These are phyloP conservation scores for Poecilia gillii DNA, from an alignment of 2,797 vertebrate genomes.

Conservation along the genomic window DNA sequence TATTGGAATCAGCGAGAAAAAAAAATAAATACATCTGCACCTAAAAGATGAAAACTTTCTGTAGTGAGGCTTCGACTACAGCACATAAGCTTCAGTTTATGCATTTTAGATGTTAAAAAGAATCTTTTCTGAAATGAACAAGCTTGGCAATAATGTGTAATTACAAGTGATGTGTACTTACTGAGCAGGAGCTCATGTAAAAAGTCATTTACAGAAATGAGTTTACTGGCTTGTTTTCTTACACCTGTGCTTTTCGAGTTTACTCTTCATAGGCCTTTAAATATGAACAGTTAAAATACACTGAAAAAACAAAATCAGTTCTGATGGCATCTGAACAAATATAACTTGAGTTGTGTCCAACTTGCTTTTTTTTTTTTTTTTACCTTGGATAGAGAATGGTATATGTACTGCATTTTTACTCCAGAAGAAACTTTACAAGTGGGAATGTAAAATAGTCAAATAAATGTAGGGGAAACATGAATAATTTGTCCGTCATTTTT, in stretches of 20 bases:
- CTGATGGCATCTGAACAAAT: slow-evolving; percentile 17
- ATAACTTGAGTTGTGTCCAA: neutral
- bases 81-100: slow-evolving; percentile 30
- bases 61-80: slow-evolving; percentile 36
- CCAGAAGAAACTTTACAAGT: slow-evolving; percentile 31
- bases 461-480: slow-evolving; percentile 37
- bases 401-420: neutral
- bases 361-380: neutral
- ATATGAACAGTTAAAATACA: neutral
- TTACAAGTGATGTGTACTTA: slow-evolving; percentile 32
- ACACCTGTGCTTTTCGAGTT: slow-evolving; percentile 12
- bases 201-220: slow-evolving; percentile 58
- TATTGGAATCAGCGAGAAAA: slow-evolving; percentile 11
- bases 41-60: slow-evolving; percentile 36
- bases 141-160: slow-evolving; percentile 25
- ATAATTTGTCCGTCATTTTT: slow-evolving; percentile 32
- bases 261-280: neutral
- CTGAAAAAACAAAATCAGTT: slow-evolving; percentile 9
- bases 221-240: slow-evolving; percentile 6
- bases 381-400: slow-evolving; percentile 12
- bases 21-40: slow-evolving; percentile 65
- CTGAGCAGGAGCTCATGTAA: slow-evolving; percentile 19
- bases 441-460: slow-evolving; percentile 58
- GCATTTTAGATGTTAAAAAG: slow-evolving; percentile 21
- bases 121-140: slow-evolving; percentile 8